phyloP scores from a whole-genome alignment of 2,888 invertebrate genomes.

The Ceriagrion tenellum region DNA sequence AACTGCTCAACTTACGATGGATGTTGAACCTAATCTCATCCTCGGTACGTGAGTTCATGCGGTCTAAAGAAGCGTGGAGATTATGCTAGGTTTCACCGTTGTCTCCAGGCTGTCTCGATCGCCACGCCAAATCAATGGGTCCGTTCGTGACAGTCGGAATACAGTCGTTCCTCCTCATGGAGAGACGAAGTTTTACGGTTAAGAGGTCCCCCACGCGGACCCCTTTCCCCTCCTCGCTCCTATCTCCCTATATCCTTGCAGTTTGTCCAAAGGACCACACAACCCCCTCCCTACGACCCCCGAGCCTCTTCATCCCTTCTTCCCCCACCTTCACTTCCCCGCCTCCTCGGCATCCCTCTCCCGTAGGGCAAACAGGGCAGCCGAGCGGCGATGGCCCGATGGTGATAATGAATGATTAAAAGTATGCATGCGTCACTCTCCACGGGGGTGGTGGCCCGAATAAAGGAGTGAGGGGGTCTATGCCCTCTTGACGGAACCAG shows the following conservation, averaged over 20 bases:
- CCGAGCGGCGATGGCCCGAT: neutral
- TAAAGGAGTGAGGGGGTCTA: neutral
- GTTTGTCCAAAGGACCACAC: neutral
- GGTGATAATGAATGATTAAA: slow-evolving; percentile 39
- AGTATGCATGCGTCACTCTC: slow-evolving; percentile 23
- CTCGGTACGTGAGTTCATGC: too few species aligned
- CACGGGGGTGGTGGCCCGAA: neutral
- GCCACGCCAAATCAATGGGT: too few species aligned
- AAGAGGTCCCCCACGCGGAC: neutral
- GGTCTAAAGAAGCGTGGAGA: too few species aligned
- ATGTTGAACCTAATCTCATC: too few species aligned
- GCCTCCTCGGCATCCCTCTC: neutral
- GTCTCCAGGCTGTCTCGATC: too few species aligned
- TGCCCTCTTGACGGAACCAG: neutral
- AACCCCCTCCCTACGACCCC: neutral
- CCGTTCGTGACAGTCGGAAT: neutral
- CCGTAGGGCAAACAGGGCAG: neutral
- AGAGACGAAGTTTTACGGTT: neutral
- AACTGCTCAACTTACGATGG: too few species aligned
- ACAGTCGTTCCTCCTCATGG: neutral
- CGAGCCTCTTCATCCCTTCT: neutral
- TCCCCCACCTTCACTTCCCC: neutral
- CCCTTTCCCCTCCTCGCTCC: neutral
- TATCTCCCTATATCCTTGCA: neutral
- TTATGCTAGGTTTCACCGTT: too few species aligned